Base-by-base conservation (phyloP, 2,797 vertebrate species). In the Microhierax caerulescens region DNA sequence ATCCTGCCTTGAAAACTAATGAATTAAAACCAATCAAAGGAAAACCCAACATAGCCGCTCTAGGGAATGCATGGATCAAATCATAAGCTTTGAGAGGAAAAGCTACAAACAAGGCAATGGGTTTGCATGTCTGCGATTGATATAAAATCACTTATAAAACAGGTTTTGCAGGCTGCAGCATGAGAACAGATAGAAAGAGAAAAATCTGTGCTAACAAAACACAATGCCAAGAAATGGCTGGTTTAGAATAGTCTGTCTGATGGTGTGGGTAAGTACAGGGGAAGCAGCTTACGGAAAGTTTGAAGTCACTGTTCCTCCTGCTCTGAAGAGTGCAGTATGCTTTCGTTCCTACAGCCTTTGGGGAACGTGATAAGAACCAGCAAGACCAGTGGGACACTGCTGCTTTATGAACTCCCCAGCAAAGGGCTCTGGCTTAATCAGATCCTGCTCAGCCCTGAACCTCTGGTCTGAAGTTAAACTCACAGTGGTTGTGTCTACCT, bases 401-500 rank as follows among this genome's bases (percentile, higher is more conserved):
- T 73, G 27, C 25, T 57, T 57, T 22, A 23, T 4, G 2, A 85
- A 82, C 24, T 48, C 10, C 23, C 20, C 47, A 61, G 18, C 8
- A 53, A 61, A 48, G 13, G 7, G 20, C 5, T 73, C 25, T 24
- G 27, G 10, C 39, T 75, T 32, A 7, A 47, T 78, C 36, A 34
- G 59, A 4, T 30, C 20, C 7, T 21, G 32, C 36, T 47, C 30
- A 65, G 45, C 8, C 48, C 25, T 3, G 2, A 48, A 65, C 2
- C 36, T 50, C 54, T 36, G 41, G 3, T 34, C 50, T 56, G 7
- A 43, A 37, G 48, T 27, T 43, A 41, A 74, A 18, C 12, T 2
- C 37, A 30, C 16, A 21, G 1, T n/a, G 5, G 2, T n/a, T 43
- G 7, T 9, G 63, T 5, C 30, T 14, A 1, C 1, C 0, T 22